phyloP scores from a whole-genome alignment of 2,888 invertebrate genomes.

The Actias luna region DNA sequence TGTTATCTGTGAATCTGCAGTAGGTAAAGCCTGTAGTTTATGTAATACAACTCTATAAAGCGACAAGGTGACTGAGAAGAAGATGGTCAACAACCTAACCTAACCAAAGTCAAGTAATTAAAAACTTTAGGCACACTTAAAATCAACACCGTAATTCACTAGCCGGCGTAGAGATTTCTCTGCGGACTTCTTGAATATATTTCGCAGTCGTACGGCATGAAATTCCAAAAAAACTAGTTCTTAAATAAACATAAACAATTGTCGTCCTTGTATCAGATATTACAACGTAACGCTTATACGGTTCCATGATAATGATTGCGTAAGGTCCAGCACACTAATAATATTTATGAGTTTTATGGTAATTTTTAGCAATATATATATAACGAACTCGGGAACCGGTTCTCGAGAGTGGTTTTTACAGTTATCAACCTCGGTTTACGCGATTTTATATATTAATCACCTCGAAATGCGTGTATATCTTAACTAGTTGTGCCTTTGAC shows the following conservation, averaged over 20 bases:
- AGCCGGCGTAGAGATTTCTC: no score
- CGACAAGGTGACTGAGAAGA: no score
- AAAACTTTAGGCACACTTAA: no score
- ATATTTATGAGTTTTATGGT: constrained; percentile 6
- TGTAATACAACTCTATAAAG: no score
- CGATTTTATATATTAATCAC: neutral
- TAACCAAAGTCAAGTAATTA: no score
- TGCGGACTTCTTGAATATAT: neutral
- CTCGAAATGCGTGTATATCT: neutral
- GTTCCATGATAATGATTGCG: constrained; percentile 35
- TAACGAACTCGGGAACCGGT: constrained; percentile 37
- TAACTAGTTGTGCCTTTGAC: no score
- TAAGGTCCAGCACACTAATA: constrained; percentile 31
- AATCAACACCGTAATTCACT: no score
- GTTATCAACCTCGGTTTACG: constrained; percentile 15
- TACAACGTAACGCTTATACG: constrained; percentile 33
- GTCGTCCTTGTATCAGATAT: constrained; percentile 46
- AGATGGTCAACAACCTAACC: no score
- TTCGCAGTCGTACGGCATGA: neutral
- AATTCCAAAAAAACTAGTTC: neutral
- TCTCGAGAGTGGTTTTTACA: constrained; percentile 25
- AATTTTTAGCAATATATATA: constrained; percentile 27
- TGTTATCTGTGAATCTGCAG: no score
- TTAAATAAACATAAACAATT: constrained; percentile 9
- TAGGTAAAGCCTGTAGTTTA: no score